Percentiles rank a stretch among this genome's conserved stretches.
These are phyloP conservation scores for Sebastes wilsoni DNA, from an alignment of 2,797 vertebrate species.

Conservation along the genomic window DNA sequence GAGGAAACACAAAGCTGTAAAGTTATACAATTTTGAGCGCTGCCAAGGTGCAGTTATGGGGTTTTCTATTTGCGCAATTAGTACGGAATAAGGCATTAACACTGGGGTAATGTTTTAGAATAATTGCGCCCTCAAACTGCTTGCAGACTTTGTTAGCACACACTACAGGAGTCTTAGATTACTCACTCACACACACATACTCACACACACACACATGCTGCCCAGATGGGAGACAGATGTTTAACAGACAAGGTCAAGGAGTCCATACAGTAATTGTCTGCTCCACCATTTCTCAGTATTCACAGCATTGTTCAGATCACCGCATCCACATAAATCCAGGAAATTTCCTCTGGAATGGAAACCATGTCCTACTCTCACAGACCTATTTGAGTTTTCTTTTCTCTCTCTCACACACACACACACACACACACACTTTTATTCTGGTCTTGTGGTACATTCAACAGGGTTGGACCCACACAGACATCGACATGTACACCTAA, in stretches of 20 bases:
- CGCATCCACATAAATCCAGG: conserved; percentile 76
- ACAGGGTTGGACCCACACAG: background rate
- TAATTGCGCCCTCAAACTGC: conserved; percentile 68
- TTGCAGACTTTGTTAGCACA: conserved; percentile 69
- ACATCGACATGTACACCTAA: background rate
- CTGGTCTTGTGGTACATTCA: background rate
- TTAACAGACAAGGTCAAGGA: conserved; percentile 73
- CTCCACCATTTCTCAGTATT: conserved; percentile 63
- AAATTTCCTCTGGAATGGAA: conserved; percentile 82
- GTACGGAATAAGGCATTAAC: conserved; percentile 62
- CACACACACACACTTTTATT: background rate
- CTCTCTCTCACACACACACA: background rate
- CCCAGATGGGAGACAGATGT: conserved; percentile 85
- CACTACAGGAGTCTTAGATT: conserved; percentile 49
- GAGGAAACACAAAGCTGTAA: conserved; percentile 43
- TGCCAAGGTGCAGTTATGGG: conserved; percentile 56
- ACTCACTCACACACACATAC: conserved; percentile 28
- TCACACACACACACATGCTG: conserved; percentile 27
- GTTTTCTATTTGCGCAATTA: conserved; percentile 65
- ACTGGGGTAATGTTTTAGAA: conserved; percentile 55
- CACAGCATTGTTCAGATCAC: conserved; percentile 64
- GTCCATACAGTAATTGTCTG: conserved; percentile 76
- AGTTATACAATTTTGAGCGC: conserved; percentile 47
- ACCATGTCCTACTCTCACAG: conserved; percentile 55
- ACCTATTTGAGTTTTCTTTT: conserved; percentile 39